Evolutionary conservation across 2,888 invertebrate species (phyloP), one percentile per base, ranked within the genome.

Genomic region (Steinernema hermaphroditum): DNA sequence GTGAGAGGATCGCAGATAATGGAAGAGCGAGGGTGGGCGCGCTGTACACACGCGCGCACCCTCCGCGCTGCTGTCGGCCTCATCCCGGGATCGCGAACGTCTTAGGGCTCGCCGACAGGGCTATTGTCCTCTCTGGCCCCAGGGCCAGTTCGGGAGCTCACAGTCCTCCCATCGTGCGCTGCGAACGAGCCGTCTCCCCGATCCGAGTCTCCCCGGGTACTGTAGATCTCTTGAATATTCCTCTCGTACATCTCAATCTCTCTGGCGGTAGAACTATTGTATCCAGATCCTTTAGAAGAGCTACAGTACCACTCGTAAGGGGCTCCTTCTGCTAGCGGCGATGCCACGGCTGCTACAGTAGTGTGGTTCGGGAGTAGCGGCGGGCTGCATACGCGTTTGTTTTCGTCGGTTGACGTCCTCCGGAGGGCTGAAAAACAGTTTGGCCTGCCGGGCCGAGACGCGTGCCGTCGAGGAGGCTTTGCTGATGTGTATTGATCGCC

Each of bases 401-500:
- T 62, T 62, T 62, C 12, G 32, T 62, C 27, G 19, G 32, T 62
- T 62, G 62, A 62, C 62, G 62, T 62, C 27, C 27, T 16, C 16
- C 32, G 62, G 16, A n/a, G 62, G 8, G 62, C 37, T 62, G 62
- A 32, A 62, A 62, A 32, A 62, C 62, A 62, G 62, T 62, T 62
- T 27, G 62, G 62, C 62, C 29, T 54, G 27, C 62, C 62, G 62
- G 62, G 32, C 32, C 62, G 62, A 27, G 54, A 62, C 62, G 62
- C 62, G 62, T 62, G 62, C 62, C 62, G 62, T 62, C 14, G 62
- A 62, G 62, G 46, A 16, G 32, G 62, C 32, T 54, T 14, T 29
- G 62, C 62, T 62, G 62, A 62, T 62, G 62, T 62, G 62, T 62
- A 62, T 62, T 62, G 62, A 62, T 62, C 62, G 62, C 54, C 43